Evolutionary conservation across 2,113 vertebrate species (phyloP).

Genomic region (Coryphaenoides rupestris): DNA sequence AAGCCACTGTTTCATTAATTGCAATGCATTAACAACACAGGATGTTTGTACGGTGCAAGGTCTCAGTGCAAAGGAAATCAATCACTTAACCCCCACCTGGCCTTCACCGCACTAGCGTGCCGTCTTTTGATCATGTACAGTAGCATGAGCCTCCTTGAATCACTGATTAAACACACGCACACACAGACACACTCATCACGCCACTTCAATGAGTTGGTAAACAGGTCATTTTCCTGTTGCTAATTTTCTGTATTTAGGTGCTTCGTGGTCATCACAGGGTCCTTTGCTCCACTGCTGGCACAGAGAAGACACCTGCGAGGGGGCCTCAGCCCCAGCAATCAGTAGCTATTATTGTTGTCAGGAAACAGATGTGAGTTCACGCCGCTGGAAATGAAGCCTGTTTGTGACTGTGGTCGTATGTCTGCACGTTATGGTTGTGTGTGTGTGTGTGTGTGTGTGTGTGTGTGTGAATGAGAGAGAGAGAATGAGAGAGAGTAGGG

Average conservation of each 20-base stretch:
- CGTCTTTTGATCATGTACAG: conserved; percentile 21
- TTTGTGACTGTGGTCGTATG: conserved; percentile 73
- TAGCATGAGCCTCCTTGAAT: conserved; percentile 24
- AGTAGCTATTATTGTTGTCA: conserved; percentile 76
- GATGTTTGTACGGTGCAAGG: conserved; percentile 50
- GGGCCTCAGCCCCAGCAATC: conserved; percentile 56
- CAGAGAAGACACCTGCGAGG: conserved; percentile 69
- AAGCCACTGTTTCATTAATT: too few relatives aligned
- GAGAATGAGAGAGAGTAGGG: conserved; percentile 33
- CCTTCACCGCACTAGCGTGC: conserved; percentile 12
- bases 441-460: conserved; percentile 31
- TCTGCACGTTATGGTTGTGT: conserved; percentile 69
- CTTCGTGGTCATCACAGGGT: conserved; percentile 36
- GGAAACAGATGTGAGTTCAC: conserved; percentile 81
- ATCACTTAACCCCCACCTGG: conserved; percentile 5
- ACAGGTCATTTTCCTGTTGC: conserved; percentile 19
- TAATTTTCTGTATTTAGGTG: conserved; percentile 26
- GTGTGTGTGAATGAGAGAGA: conserved; percentile 21
- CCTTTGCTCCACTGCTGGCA: conserved; percentile 44
- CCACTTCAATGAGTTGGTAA: conserved; percentile 19
- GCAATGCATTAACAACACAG: conserved; percentile 58
- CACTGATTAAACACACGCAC: conserved; percentile 32
- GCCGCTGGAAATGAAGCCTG: conserved; percentile 75
- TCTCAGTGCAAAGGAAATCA: conserved; percentile 33
- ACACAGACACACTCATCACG: background rate